A percentile compares a stretch with the other conserved stretches of the same genome.
These are phyloP conservation scores for Chaetophractus vellerosus DNA, from an alignment of 2,797 vertebrate genomes.

Conservation along the genomic window DNA sequence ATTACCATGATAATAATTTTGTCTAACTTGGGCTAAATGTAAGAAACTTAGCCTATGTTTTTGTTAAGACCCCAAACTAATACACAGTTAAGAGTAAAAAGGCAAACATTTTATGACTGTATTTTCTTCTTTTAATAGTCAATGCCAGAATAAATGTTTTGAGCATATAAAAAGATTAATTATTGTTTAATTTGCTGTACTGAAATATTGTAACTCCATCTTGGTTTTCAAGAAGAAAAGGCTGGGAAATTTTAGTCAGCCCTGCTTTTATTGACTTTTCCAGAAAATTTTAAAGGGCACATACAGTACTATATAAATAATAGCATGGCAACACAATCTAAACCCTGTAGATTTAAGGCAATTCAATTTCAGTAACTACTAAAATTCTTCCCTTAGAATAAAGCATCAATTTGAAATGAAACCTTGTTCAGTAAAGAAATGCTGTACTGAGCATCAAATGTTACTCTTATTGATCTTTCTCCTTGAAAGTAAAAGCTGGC, in stretches of 20 bases:
- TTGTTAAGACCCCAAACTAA: background rate
- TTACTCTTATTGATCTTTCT: background rate
- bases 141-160: background rate
- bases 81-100: background rate
- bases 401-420: background rate
- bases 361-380: slow-evolving; percentile 5
- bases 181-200: background rate
- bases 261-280: background rate
- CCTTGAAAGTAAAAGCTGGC: background rate
- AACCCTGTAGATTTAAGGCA: background rate
- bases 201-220: background rate
- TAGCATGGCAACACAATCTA: background rate
- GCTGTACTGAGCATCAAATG: background rate
- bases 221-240: slow-evolving; percentile 56
- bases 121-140: background rate
- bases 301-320: background rate
- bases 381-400: background rate
- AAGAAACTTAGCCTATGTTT: background rate
- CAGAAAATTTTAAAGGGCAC: background rate
- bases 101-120: background rate
- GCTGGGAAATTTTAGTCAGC: background rate
- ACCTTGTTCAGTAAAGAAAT: background rate
- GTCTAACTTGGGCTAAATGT: background rate
- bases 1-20: too few relatives aligned
- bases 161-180: background rate